phyloP scores from a whole-genome alignment of 2,888 invertebrate genomes.

The Drosophila mercatorum region DNA sequence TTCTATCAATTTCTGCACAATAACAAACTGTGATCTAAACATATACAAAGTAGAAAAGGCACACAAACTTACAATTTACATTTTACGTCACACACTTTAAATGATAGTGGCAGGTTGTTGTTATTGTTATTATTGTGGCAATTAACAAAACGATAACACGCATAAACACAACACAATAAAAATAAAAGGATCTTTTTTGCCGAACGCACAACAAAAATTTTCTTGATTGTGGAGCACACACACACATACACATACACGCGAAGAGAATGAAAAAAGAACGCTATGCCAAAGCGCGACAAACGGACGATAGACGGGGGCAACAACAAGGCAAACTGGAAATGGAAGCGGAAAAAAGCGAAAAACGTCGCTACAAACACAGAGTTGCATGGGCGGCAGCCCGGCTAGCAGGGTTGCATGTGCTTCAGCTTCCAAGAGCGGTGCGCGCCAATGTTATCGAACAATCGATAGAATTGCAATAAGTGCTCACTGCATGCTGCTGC shows the following conservation, averaged over 20 bases:
- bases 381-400: slow-evolving; percentile 69
- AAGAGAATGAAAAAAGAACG: slow-evolving; percentile 69
- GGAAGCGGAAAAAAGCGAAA: slow-evolving; percentile 74
- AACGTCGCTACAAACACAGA: slow-evolving; percentile 73
- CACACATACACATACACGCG: slow-evolving; percentile 38
- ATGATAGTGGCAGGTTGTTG: slow-evolving; percentile 64
- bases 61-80: slow-evolving; percentile 71
- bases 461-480: slow-evolving; percentile 57
- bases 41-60: slow-evolving; percentile 18
- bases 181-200: slow-evolving; percentile 48
- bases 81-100: slow-evolving; percentile 59
- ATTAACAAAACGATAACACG: slow-evolving; percentile 44
- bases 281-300: slow-evolving; percentile 67
- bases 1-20: slow-evolving; percentile 44
- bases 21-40: slow-evolving; percentile 32
- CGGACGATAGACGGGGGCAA: slow-evolving; percentile 66
- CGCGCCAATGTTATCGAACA: slow-evolving; percentile 54
- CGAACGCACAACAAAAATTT: slow-evolving; percentile 51
- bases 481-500: slow-evolving; percentile 23
- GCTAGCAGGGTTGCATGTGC: slow-evolving; percentile 66
- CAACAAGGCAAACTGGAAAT: slow-evolving; percentile 75
- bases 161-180: slow-evolving; percentile 42
- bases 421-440: slow-evolving; percentile 22
- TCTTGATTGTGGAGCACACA: slow-evolving; percentile 60
- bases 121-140: slow-evolving; percentile 51